A percentile compares a stretch with the other conserved stretches of the same genome.
Conservation (phyloP, 2,888 invertebrate genomes). For the Acanthosoma haemorrhoidale region DNA sequence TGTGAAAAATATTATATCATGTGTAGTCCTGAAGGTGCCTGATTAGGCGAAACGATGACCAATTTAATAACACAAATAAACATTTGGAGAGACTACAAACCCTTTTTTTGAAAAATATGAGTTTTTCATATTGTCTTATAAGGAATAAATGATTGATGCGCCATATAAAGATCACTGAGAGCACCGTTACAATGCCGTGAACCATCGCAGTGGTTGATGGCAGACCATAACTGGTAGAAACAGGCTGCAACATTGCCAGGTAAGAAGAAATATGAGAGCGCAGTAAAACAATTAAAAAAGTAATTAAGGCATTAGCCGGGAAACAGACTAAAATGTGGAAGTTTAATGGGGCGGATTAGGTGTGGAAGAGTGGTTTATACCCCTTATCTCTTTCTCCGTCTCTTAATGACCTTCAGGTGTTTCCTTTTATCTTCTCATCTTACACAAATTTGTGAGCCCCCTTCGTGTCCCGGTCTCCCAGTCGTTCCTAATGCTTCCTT, state of each 20-base stretch:
- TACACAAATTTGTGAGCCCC: neutral
- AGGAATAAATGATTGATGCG: no score
- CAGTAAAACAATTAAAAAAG: constrained; percentile 14
- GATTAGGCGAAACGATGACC: no score
- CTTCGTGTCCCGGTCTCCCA: no score
- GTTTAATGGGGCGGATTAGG: neutral
- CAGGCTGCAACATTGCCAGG: neutral
- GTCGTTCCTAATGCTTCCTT: no score
- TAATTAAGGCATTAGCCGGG: constrained; percentile 10
- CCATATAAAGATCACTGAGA: no score
- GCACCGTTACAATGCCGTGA: no score
- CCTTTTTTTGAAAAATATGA: no score
- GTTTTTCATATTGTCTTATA: no score
- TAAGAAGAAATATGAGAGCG: neutral
- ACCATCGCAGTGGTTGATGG: neutral
- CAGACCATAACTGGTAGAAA: neutral
- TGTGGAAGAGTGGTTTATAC: neutral
- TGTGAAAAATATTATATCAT: no score
- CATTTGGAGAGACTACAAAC: no score
- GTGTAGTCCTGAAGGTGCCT: no score
- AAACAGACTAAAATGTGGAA: neutral
- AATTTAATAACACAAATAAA: no score
- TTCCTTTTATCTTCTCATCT: neutral
- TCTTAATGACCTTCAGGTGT: neutral
- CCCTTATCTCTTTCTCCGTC: neutral